Conservation (phyloP, 1,140 invertebrate species). For the Anastrepha obliqua region DNA sequence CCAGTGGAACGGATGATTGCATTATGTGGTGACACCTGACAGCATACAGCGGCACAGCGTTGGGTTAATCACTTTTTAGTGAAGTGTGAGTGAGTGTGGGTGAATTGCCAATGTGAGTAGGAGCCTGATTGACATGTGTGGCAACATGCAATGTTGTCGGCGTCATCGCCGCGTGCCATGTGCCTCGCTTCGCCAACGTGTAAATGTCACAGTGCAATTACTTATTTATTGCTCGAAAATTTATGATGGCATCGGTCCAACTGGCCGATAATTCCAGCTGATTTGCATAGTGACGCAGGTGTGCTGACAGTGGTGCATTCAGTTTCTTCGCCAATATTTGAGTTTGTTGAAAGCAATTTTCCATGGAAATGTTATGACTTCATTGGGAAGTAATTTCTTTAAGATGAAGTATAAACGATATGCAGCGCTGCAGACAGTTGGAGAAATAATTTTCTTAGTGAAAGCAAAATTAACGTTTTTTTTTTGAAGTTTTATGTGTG, state of each 20-base stretch:
- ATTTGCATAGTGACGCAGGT: slow-evolving; percentile 8
- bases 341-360: neutral
- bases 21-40: neutral
- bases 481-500: too few relatives aligned
- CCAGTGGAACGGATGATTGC: neutral
- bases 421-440: too few relatives aligned
- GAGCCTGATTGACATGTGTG: slow-evolving; percentile 9
- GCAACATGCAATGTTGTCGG: neutral
- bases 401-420: too few relatives aligned
- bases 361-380: neutral
- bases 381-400: neutral
- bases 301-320: neutral
- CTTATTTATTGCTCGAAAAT: slow-evolving; percentile 55
- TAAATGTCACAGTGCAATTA: slow-evolving; percentile 55
- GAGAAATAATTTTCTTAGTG: too few relatives aligned
- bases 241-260: slow-evolving; percentile 57
- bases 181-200: neutral
- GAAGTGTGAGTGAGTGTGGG: neutral
- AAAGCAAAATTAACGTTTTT: too few relatives aligned
- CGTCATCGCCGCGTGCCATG: neutral
- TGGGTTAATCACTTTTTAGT: neutral
- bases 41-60: neutral
- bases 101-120: neutral
- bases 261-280: slow-evolving; percentile 58
- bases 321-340: neutral